Evolutionary conservation across 2,113 vertebrate species (phyloP).

Genomic region (Tinamus guttatus): DNA sequence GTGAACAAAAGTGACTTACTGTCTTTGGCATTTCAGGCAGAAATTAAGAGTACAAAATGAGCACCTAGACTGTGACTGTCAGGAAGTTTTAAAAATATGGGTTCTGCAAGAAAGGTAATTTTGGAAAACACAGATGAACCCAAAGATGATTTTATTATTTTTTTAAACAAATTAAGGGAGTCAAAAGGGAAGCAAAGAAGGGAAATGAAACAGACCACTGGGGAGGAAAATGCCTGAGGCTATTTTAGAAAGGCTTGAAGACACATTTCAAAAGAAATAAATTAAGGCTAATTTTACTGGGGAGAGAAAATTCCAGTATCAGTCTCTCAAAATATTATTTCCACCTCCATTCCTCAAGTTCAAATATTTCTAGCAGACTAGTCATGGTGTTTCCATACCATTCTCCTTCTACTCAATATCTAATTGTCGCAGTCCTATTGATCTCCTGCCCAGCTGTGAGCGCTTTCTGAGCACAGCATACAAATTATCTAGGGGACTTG

Average conservation of each 20-base stretch:
- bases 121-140: not conserved
- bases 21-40: not conserved
- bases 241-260: constrained; percentile 28
- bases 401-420: not conserved
- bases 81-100: not conserved
- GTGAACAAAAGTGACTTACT: not conserved
- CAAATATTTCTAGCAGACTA: not conserved
- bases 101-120: not conserved
- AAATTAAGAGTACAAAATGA: not conserved
- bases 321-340: not conserved
- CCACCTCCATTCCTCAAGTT: not conserved
- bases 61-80: not conserved
- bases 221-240: not conserved
- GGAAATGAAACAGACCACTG: not conserved
- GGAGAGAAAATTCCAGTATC: not conserved
- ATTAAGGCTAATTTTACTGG: not conserved
- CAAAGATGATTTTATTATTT: not conserved
- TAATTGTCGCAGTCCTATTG: not conserved
- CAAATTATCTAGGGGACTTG: not conserved
- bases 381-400: not conserved
- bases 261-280: not conserved
- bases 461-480: not conserved
- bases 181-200: not conserved
- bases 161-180: not conserved
- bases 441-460: not conserved